Evolutionary conservation across 2,113 vertebrate species (phyloP).

Genomic region (Prionailurus bengalensis): DNA sequence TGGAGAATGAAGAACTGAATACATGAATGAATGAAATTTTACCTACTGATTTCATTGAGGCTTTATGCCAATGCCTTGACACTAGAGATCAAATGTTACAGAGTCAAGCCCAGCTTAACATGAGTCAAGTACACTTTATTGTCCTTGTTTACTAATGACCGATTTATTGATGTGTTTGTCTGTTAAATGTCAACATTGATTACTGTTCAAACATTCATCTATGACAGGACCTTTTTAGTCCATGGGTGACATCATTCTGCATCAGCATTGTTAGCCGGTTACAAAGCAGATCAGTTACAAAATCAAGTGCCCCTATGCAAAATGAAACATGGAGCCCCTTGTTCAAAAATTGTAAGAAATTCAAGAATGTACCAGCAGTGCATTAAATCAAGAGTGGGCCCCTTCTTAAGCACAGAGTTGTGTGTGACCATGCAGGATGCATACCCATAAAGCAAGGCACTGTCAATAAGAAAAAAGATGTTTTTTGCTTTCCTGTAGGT

Average conservation of each 20-base stretch:
- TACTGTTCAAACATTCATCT: constrained; percentile 57
- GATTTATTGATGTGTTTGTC: constrained; percentile 64
- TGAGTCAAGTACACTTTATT: constrained; percentile 49
- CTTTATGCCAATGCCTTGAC: neutral
- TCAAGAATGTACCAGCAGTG: neutral
- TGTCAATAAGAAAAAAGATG: neutral
- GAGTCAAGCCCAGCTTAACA: neutral
- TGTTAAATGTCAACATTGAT: constrained; percentile 76
- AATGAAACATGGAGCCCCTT: neutral
- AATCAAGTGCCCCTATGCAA: neutral
- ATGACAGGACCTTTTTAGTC: neutral
- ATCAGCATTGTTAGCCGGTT: neutral
- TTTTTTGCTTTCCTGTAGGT: neutral
- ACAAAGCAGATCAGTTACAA: neutral
- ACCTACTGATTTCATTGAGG: neutral
- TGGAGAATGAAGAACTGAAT: neutral
- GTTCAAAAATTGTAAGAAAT: neutral
- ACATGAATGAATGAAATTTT: constrained; percentile 32
- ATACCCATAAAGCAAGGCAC: neutral
- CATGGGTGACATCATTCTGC: neutral
- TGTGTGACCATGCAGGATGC: neutral
- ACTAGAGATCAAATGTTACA: neutral
- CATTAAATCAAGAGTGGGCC: neutral
- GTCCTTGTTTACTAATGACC: constrained; percentile 66
- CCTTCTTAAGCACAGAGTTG: neutral